phyloP scores from a whole-genome alignment of 2,888 invertebrate genomes.

The Dasypogon diadema region DNA sequence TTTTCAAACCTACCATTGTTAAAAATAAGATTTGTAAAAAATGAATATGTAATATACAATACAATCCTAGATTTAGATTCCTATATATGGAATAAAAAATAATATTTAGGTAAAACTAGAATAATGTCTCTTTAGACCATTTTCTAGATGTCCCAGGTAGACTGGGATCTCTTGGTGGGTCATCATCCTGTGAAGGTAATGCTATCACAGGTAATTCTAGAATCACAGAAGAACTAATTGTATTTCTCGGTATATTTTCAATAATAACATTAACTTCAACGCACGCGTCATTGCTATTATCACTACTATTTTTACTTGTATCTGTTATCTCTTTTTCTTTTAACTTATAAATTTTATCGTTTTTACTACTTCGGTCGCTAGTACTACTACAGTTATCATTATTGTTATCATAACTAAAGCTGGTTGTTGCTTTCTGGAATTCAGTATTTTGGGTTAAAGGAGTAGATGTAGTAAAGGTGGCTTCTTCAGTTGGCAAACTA shows the following conservation, averaged over 20 bases:
- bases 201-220: conserved; percentile 67
- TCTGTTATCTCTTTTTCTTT: too few species aligned
- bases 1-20: conserved; percentile 18
- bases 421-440: conserved; percentile 53
- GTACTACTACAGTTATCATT: conserved; percentile 54
- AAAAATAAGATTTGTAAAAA: conserved; percentile 4
- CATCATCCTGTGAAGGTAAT: conserved; percentile 62
- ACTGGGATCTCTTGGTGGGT: conserved; percentile 64
- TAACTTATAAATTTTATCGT: conserved; percentile 48
- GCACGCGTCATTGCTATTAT: conserved; percentile 56
- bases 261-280: conserved; percentile 56
- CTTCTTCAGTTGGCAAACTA: conserved; percentile 23
- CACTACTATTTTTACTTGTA: conserved; percentile 32
- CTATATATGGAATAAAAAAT: background rate
- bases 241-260: conserved; percentile 55
- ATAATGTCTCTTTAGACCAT: conserved; percentile 85
- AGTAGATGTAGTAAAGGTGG: conserved; percentile 32
- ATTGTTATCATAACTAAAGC: conserved; percentile 57
- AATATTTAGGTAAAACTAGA: conserved; percentile 70
- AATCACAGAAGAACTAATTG: conserved; percentile 63
- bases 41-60: background rate
- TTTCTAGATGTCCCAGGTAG: conserved; percentile 67
- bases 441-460: conserved; percentile 42
- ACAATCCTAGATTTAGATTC: background rate
- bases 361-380: conserved; percentile 50